phyloP scores from a whole-genome alignment of 2,797 vertebrate species.

The Enteromius afrohamiltoni region DNA sequence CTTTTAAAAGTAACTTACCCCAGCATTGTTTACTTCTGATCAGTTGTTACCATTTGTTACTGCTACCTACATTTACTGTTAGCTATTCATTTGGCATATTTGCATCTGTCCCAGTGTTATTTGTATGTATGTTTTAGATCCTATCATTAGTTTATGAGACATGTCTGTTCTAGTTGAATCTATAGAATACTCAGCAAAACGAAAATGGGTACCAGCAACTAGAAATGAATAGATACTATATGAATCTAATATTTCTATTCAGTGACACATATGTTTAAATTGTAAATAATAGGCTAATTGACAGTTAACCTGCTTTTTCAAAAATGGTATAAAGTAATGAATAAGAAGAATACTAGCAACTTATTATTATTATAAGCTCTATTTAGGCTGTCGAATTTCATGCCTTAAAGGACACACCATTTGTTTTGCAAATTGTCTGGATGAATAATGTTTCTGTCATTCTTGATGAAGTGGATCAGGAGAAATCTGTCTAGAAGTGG shows the following conservation, averaged over 20 bases:
- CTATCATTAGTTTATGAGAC: background rate
- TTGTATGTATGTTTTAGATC: background rate
- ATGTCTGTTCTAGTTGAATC: background rate
- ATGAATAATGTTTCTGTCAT: conserved; percentile 1
- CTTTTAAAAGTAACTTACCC: too few species aligned
- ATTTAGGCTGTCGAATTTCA: background rate
- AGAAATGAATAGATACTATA: background rate
- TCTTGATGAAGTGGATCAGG: background rate
- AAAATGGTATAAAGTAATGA: background rate
- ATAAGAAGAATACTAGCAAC: background rate
- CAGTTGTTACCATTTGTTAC: background rate
- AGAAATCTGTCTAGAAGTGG: background rate
- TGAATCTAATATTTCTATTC: background rate
- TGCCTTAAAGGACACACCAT: background rate
- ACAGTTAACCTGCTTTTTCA: background rate
- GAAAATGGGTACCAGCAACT: background rate
- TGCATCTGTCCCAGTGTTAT: background rate
- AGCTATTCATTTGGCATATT: background rate
- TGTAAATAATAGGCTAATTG: background rate
- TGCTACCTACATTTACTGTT: background rate
- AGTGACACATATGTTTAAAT: background rate
- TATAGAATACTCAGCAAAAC: background rate
- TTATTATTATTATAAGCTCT: background rate
- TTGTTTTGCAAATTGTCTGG: conserved; percentile 7
- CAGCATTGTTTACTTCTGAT: background rate